A percentile compares a stretch with the other conserved stretches of the same genome.
Conservation (phyloP, 2,888 invertebrate genomes). For the Morpho helenor region DNA sequence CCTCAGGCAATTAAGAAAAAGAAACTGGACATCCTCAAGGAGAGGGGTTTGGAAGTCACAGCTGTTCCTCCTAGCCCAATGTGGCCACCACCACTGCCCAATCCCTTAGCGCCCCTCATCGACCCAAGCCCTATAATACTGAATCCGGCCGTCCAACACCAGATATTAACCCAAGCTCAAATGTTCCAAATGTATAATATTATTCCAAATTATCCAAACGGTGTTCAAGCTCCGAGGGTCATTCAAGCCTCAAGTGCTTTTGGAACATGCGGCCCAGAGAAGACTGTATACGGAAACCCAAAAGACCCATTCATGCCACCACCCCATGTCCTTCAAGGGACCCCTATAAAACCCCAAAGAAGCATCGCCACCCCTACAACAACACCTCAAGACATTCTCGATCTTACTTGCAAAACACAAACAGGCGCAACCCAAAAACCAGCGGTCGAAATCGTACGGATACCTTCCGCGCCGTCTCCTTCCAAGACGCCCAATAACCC, state of each 20-base stretch:
- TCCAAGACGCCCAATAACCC: constrained; percentile 59
- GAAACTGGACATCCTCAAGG: constrained; percentile 86
- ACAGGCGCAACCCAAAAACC: constrained; percentile 44
- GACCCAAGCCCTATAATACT: constrained; percentile 44
- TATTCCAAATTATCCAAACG: constrained; percentile 49
- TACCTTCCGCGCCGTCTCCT: constrained; percentile 53
- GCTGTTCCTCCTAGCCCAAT: constrained; percentile 71
- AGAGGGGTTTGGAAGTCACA: constrained; percentile 87
- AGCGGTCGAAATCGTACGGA: constrained; percentile 80
- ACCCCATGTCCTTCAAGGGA: constrained; percentile 68
- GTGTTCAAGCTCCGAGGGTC: constrained; percentile 73
- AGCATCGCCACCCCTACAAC: constrained; percentile 36
- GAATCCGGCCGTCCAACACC: constrained; percentile 64
- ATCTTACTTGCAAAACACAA: constrained; percentile 79
- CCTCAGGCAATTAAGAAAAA: constrained; percentile 79
- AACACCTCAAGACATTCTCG: constrained; percentile 79
- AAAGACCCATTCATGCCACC: constrained; percentile 82
- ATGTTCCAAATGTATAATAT: constrained; percentile 65
- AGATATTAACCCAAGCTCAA: constrained; percentile 71
- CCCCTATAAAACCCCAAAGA: constrained; percentile 51
- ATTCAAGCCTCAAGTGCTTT: constrained; percentile 82
- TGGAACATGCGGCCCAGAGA: constrained; percentile 76
- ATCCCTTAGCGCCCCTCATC: constrained; percentile 30
- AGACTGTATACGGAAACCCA: constrained; percentile 85
- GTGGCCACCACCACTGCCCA: constrained; percentile 36